These are phyloP conservation scores for Catamblyrhynchus diadema DNA, from an alignment of 2,797 vertebrate species.

Conservation along the genomic window DNA sequence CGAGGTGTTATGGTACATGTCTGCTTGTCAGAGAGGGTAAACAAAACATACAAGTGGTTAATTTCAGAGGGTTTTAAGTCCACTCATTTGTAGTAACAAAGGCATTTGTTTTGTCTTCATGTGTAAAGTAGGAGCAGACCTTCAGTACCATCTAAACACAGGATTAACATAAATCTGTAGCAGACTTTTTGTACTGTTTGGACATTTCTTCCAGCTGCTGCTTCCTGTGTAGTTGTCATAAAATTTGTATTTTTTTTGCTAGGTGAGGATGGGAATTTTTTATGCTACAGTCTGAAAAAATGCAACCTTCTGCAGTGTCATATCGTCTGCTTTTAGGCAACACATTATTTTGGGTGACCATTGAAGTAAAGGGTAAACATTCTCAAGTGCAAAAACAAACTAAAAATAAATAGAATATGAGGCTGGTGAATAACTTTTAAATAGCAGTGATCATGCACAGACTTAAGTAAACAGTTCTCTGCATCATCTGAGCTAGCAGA, in stretches of 20 bases:
- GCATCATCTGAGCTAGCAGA: neutral
- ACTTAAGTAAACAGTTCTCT: neutral
- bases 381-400: neutral
- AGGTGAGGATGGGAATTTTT: neutral
- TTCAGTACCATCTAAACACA: neutral
- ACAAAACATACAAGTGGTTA: rapidly evolving
- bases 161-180: neutral
- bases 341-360: rapidly evolving
- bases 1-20: rapidly evolving
- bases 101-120: neutral
- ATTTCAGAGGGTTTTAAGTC: neutral
- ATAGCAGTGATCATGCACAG: neutral
- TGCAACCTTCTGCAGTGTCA: neutral
- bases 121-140: neutral
- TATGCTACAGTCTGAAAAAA: neutral
- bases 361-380: neutral
- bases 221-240: neutral
- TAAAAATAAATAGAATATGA: neutral
- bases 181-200: neutral
- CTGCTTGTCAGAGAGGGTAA: neutral
- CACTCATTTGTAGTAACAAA: neutral
- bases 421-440: neutral
- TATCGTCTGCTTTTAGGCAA: neutral
- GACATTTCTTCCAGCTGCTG: neutral
- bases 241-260: neutral